Evolutionary conservation across 2,797 vertebrate species (phyloP), one percentile per base, ranked within the genome.

Genomic region (Ceryle rudis): DNA sequence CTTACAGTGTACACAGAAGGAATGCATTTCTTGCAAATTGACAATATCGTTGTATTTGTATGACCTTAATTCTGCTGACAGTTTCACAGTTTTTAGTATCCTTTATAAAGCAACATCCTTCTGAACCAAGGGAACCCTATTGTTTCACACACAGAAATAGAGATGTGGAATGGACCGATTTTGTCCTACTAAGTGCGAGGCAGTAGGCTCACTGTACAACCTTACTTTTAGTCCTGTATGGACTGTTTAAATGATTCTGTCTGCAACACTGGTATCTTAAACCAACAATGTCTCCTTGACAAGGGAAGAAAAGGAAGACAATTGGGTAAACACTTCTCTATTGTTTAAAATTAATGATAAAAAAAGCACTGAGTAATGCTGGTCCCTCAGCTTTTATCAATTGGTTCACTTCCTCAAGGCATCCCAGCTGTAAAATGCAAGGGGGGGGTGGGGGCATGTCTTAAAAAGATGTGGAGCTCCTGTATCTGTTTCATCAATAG

Each of bases 1-100:
- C 41, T 39, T 51, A 46, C 17, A 81, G 26, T 55, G 70, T 44
- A 41, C 12, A 20, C 14, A 55, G 80, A 57, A 85, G 11, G 28
- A 80, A 54, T 41, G 6, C 0, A 5, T 60, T 84, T 91, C 15
- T 51, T 81, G 44, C 35, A 78, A 70, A 58, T 60, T 84, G 35
- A 46, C 70, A 54, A 39, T 1, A 0, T 62, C 0, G 0, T 2
- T 31, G 35, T 35, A n/a, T 35, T 4, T 21, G n/a, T 46, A 73
- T 46, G 44, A 66, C 26, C 3, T 44, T 49, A 77, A 47, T 55
- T 31, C 57, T 17, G 12, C 19, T 61, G 86, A 78, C 8, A 37
- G 14, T 71, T 41, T 75, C 7, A 37, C 3, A 6, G 5, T 71
- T 21, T 64, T n/a, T 21, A 47, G 6, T 33, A 47, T 20, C 5